Conservation (phyloP, 2,113 vertebrate genomes). For the Menura novaehollandiae region DNA sequence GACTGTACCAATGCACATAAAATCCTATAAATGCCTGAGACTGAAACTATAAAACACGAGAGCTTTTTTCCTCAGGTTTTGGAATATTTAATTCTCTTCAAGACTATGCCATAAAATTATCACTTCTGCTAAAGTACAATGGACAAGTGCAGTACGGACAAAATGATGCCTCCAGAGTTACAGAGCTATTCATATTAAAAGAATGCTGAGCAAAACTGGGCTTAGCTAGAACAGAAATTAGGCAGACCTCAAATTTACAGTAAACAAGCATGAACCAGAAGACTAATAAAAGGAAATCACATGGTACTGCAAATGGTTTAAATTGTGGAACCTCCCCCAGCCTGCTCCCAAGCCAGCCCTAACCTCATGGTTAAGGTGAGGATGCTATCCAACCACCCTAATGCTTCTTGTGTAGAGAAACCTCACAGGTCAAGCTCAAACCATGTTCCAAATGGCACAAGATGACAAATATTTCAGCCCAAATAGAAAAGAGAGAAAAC, state of each 20-base stretch:
- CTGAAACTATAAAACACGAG: not conserved
- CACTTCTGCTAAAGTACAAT: not conserved
- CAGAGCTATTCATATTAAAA: not conserved
- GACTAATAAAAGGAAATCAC: not conserved
- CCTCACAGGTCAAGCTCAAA: not conserved
- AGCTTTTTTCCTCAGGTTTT: not conserved
- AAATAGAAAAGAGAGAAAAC: not conserved
- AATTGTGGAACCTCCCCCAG: not conserved
- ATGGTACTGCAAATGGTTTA: not conserved
- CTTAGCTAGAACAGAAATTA: not conserved
- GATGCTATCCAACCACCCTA: not conserved
- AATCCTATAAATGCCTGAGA: not conserved
- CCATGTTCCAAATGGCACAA: not conserved
- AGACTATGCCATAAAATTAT: not conserved
- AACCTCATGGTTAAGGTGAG: not conserved
- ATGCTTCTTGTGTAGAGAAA: not conserved
- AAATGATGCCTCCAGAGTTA: not conserved
- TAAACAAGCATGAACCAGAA: not conserved
- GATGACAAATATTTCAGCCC: not conserved
- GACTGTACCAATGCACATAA: not conserved
- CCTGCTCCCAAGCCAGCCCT: not conserved
- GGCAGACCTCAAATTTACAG: not conserved
- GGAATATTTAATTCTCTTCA: not conserved
- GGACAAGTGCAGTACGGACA: not conserved
- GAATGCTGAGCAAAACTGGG: not conserved